Conservation (phyloP, 2,113 vertebrate species). For the Scalopus aquaticus region DNA sequence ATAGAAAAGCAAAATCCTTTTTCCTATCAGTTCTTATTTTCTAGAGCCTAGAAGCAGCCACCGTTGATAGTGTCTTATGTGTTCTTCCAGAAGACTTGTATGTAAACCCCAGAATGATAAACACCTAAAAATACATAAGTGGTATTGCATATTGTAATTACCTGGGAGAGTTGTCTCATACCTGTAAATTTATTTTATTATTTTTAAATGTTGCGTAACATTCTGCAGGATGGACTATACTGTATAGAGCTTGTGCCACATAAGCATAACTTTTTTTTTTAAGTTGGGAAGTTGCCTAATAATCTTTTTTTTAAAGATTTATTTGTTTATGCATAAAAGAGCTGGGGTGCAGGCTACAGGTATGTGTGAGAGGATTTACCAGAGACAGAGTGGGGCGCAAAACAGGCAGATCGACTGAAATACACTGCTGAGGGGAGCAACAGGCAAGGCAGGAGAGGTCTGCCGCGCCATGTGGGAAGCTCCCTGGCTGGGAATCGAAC, state of each 20-base stretch:
- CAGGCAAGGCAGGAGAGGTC: too few species aligned
- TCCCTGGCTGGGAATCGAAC: too few species aligned
- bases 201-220: conserved; percentile 16
- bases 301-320: too few species aligned
- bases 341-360: too few species aligned
- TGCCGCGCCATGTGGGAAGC: too few species aligned
- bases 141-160: neutral
- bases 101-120: neutral
- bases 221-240: neutral
- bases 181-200: neutral
- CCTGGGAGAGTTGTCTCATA: neutral
- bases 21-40: neutral
- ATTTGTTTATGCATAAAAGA: too few species aligned
- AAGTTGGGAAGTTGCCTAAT: too few species aligned
- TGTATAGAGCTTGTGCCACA: neutral
- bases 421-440: too few species aligned
- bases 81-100: neutral
- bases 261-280: neutral
- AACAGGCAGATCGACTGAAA: too few species aligned
- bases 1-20: neutral
- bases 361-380: too few species aligned
- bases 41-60: neutral
- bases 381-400: too few species aligned
- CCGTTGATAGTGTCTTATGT: neutral
- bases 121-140: neutral